Percentiles rank a stretch among this genome's conserved stretches.
Evolutionary conservation across 2,797 vertebrate species (phyloP).

Genomic region (Mastacembelus armatus): DNA sequence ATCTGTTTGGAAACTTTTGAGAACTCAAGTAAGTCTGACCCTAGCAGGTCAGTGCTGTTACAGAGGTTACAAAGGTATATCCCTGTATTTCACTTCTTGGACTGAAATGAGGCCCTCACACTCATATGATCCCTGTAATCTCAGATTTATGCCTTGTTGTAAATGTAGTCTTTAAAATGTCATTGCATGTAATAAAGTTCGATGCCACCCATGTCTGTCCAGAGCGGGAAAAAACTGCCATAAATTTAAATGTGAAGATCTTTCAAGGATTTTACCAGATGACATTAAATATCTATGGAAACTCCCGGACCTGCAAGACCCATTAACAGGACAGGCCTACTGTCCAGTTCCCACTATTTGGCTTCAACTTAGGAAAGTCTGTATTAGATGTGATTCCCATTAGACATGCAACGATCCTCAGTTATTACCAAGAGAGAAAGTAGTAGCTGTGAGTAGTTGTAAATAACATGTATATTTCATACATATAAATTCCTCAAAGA

Average conservation of each 20-base stretch:
- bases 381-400: background rate
- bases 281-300: background rate
- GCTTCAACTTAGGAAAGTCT: background rate
- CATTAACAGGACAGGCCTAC: background rate
- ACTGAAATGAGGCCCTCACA: background rate
- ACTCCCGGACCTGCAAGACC: background rate
- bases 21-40: too few species aligned
- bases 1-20: too few species aligned
- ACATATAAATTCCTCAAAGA: too few species aligned
- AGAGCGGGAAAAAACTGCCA: background rate
- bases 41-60: background rate
- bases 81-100: background rate
- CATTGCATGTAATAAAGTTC: background rate
- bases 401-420: background rate
- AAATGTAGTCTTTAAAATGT: constrained; percentile 9
- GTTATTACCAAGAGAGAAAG: background rate
- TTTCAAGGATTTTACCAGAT: background rate
- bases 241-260: background rate
- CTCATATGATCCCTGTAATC: background rate
- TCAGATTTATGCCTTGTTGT: constrained; percentile 8
- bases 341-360: background rate
- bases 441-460: background rate
- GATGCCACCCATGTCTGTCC: background rate
- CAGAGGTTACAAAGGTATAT: background rate
- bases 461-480: background rate